Evolutionary conservation across 2,888 invertebrate genomes (phyloP).

Genomic region (Eupithecia centaureata): DNA sequence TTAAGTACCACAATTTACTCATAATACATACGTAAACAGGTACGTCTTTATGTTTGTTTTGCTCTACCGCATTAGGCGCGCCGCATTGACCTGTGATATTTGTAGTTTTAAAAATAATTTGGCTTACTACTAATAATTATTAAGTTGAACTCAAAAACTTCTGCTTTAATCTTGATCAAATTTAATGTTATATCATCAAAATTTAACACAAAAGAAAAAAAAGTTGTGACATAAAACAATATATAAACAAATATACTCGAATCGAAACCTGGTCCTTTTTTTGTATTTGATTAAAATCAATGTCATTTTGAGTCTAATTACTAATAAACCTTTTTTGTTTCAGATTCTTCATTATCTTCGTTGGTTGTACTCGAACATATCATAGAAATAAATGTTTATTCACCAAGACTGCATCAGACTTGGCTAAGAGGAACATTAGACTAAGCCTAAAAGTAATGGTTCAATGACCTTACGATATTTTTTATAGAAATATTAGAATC

Average conservation of each 20-base stretch:
- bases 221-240: too few species aligned
- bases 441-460: constrained; percentile 59
- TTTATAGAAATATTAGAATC: constrained; percentile 61
- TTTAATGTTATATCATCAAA: too few species aligned
- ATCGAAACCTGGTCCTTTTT: too few species aligned
- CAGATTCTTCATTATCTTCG: constrained; percentile 64
- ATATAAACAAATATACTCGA: too few species aligned
- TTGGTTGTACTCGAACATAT: constrained; percentile 58
- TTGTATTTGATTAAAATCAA: too few species aligned
- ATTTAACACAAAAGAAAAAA: too few species aligned
- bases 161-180: too few species aligned
- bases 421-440: constrained; percentile 54
- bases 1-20: not conserved
- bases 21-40: not conserved
- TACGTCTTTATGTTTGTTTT: not conserved
- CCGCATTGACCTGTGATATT: too few species aligned
- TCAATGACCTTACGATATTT: constrained; percentile 61
- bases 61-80: too few species aligned
- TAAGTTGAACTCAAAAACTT: too few species aligned
- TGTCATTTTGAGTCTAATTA: not conserved
- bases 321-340: constrained; percentile 57
- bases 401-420: constrained; percentile 56
- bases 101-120: too few species aligned
- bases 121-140: too few species aligned
- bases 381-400: constrained; percentile 53